Conservation (phyloP, 2,888 invertebrate species). For the Notocelia uddmanniana region DNA sequence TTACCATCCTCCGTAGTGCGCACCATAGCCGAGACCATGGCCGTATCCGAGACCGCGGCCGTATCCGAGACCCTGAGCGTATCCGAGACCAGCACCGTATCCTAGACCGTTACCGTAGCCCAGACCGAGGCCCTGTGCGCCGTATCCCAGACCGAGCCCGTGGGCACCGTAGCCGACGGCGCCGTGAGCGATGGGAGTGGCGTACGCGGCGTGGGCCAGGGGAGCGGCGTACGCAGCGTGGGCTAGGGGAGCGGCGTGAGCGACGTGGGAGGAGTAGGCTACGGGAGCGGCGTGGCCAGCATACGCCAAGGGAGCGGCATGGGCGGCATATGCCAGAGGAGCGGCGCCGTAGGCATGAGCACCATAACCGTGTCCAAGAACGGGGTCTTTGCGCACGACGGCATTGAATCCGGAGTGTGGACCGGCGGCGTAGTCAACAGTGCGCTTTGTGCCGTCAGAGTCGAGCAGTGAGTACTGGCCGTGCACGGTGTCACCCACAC, state of each 20-base stretch:
- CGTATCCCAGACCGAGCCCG: conserved; percentile 32
- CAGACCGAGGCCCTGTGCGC: conserved; percentile 31
- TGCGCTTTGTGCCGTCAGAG: conserved; percentile 79
- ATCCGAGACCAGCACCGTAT: conserved; percentile 13
- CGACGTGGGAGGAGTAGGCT: conserved; percentile 47
- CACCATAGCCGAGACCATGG: conserved; percentile 37
- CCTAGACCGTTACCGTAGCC: conserved; percentile 52
- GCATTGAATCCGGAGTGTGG: conserved; percentile 51
- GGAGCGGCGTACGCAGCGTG: conserved; percentile 50
- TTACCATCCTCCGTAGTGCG: conserved; percentile 39
- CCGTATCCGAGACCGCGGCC: conserved; percentile 35
- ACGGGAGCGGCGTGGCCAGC: conserved; percentile 44
- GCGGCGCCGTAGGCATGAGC: conserved; percentile 43
- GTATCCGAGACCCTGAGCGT: conserved; percentile 27
- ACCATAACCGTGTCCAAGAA: conserved; percentile 44
- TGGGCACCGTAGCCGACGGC: conserved; percentile 48
- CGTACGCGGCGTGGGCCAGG: conserved; percentile 47
- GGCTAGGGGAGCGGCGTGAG: conserved; percentile 46
- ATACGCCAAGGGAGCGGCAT: conserved; percentile 48
- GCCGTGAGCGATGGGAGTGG: conserved; percentile 51
- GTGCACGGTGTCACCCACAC: conserved; percentile 81
- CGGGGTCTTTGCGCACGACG: conserved; percentile 50
- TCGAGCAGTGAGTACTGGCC: conserved; percentile 61
- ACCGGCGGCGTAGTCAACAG: conserved; percentile 73
- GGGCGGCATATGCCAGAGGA: conserved; percentile 47